These are phyloP conservation scores for Hipposideros armiger DNA, from an alignment of 2,113 vertebrate genomes.

Conservation along the genomic window DNA sequence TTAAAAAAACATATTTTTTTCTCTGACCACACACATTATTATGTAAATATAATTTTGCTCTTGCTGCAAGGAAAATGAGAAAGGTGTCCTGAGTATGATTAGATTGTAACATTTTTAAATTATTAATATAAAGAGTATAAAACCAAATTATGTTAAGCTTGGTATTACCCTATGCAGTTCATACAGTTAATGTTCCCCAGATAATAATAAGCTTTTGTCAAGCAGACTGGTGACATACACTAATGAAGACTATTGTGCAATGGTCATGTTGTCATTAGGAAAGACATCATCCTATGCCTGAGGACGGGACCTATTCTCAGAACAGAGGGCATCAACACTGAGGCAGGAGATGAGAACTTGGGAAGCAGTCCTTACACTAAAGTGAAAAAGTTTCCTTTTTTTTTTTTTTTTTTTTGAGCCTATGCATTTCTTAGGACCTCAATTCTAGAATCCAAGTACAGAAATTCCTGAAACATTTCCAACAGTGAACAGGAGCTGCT, in stretches of 20 bases:
- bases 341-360: background rate
- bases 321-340: rapidly evolving
- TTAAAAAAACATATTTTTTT: background rate
- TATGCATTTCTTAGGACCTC: background rate
- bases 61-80: background rate
- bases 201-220: background rate
- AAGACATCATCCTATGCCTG: rapidly evolving
- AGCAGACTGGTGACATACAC: background rate
- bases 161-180: background rate
- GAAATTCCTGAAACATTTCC: background rate
- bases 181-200: background rate
- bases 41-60: conserved; percentile 37
- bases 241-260: background rate
- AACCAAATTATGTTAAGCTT: background rate
- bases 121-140: background rate
- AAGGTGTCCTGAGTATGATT: background rate
- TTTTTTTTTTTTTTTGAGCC: background rate
- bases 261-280: background rate
- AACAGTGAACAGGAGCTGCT: rapidly evolving
- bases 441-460: background rate
- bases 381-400: background rate
- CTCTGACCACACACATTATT: conserved; percentile 46
- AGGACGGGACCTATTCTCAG: background rate
- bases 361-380: background rate
- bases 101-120: background rate